Conservation (phyloP, 2,888 invertebrate genomes). For the Drosophila infuscata region DNA sequence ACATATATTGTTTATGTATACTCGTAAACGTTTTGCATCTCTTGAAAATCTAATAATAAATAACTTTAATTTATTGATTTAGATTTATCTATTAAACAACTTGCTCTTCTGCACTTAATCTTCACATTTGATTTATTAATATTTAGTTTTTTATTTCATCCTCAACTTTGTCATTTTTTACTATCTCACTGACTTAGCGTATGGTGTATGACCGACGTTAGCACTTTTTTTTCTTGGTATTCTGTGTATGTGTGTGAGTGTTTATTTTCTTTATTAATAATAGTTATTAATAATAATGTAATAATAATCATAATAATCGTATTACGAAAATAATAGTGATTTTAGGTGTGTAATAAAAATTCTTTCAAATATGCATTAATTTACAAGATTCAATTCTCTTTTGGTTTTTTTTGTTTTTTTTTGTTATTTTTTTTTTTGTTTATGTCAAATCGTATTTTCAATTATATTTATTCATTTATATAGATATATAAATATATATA, state of each 20-base stretch:
- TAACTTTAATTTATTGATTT: constrained; percentile 58
- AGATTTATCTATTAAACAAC: constrained; percentile 60
- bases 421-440: not conserved
- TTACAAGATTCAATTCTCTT: constrained; percentile 52
- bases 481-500: constrained; percentile 24
- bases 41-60: constrained; percentile 58
- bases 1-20: constrained; percentile 60
- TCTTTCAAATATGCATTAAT: constrained; percentile 67
- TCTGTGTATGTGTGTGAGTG: constrained; percentile 14
- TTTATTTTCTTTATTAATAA: constrained; percentile 36
- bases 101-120: constrained; percentile 17
- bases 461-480: constrained; percentile 18
- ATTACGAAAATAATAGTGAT: constrained; percentile 74
- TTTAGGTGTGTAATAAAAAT: constrained; percentile 67
- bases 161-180: constrained; percentile 39
- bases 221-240: constrained; percentile 51
- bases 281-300: constrained; percentile 56
- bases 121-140: constrained; percentile 6
- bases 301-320: constrained; percentile 62
- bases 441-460: constrained; percentile 45
- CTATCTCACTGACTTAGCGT: constrained; percentile 49
- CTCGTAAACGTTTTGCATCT: constrained; percentile 62
- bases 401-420: not conserved
- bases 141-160: constrained; percentile 32
- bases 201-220: constrained; percentile 55